phyloP scores from a whole-genome alignment of 1,140 invertebrate genomes.

The Notospermus geniculatus region DNA sequence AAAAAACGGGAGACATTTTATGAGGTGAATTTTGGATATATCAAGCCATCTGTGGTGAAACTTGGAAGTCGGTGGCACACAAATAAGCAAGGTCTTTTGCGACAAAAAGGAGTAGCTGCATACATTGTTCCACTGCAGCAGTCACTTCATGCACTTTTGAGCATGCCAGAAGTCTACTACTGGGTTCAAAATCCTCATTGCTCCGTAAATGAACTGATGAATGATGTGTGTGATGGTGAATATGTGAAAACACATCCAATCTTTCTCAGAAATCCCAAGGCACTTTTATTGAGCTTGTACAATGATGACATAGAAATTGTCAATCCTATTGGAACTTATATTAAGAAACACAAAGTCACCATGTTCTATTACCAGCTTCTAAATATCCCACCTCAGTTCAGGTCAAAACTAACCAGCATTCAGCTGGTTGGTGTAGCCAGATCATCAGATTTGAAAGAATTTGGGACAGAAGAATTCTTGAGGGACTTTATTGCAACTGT shows the following conservation, averaged over 20 bases:
- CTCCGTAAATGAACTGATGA: constrained; percentile 9
- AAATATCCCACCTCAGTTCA: constrained; percentile 3
- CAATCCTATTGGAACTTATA: constrained; percentile 13
- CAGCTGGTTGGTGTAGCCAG: constrained; percentile 9
- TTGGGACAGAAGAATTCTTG: background rate
- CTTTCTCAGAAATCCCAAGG: constrained; percentile 9
- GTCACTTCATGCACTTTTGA: constrained; percentile 1
- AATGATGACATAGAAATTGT: constrained; percentile 20
- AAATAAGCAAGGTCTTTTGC: too few relatives aligned
- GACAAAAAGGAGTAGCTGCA: constrained; percentile 2
- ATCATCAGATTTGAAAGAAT: background rate
- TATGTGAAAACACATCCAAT: constrained; percentile 4
- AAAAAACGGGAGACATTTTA: too few relatives aligned
- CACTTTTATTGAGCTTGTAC: constrained; percentile 10
- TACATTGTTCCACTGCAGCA: constrained; percentile 14
- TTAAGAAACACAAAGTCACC: constrained; percentile 15
- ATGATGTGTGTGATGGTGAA: constrained; percentile 19
- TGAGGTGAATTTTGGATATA: too few relatives aligned
- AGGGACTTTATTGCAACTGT: constrained; percentile 7
- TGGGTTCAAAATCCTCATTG: constrained; percentile 7
- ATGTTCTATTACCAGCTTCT: constrained; percentile 12
- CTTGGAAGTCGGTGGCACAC: too few relatives aligned
- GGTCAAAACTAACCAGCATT: constrained; percentile 7
- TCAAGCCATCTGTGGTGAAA: too few relatives aligned
- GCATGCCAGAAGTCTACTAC: constrained; percentile 10